phyloP scores from a whole-genome alignment of 1,140 invertebrate genomes.

The Trichoplusia ni region DNA sequence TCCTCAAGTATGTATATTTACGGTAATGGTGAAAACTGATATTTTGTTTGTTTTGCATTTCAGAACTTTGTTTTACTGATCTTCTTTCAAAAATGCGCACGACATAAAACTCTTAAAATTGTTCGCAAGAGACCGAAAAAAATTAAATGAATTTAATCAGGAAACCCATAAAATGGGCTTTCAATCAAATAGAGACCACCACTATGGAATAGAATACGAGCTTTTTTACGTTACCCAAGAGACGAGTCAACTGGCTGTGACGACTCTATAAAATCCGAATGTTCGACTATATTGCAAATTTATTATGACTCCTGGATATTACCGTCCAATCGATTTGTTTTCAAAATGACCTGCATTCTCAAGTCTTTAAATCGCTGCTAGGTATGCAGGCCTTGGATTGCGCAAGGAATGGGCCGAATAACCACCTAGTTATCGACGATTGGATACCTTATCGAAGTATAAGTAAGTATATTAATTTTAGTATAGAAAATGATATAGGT shows the following conservation, averaged over 20 bases:
- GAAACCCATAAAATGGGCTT: neutral
- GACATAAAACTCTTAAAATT: neutral
- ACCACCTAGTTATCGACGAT: no score
- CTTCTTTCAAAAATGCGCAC: neutral
- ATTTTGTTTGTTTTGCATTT: no score
- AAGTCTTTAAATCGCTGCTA: no score
- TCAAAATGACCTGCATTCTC: neutral
- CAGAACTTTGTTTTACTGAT: no score
- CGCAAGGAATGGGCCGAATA: no score
- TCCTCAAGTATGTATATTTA: neutral
- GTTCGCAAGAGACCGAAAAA: neutral
- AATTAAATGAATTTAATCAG: neutral
- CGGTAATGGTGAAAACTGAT: no score
- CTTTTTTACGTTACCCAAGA: neutral
- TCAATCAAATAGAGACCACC: neutral
- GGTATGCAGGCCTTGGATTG: no score
- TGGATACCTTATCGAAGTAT: no score
- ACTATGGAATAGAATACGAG: neutral
- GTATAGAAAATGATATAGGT: no score
- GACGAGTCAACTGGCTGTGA: neutral
- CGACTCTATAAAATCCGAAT: constrained; percentile 10
- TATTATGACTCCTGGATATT: neutral
- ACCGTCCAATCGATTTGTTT: neutral
- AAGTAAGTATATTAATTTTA: no score
- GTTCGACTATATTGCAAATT: neutral